A percentile compares a stretch with the other conserved stretches of the same genome.
Evolutionary conservation across 2,888 invertebrate genomes (phyloP).

Genomic region (Tachina fera): DNA sequence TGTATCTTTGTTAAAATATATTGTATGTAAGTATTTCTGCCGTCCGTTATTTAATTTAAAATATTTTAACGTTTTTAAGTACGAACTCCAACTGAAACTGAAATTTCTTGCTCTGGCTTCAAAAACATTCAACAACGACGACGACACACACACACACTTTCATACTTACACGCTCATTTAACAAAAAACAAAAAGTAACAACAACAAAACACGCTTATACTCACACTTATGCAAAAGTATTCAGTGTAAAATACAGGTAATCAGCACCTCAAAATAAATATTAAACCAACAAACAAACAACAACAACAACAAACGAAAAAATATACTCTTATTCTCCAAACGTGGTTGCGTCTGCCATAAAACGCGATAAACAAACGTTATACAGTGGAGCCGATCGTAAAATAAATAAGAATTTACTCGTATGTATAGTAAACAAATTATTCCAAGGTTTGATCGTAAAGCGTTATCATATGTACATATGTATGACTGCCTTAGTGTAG

Average conservation of each 20-base stretch:
- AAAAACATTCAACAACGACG: constrained; percentile 45
- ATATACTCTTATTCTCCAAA: constrained; percentile 50
- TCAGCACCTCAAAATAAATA: constrained; percentile 35
- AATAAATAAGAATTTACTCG: background rate
- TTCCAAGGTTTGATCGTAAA: too few species aligned
- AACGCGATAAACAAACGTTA: constrained; percentile 47
- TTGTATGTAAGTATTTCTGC: too few species aligned
- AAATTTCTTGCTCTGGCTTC: constrained; percentile 70
- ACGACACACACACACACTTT: background rate
- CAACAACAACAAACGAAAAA: background rate
- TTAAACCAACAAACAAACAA: background rate
- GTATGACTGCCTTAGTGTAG: too few species aligned
- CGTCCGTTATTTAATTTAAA: constrained; percentile 63
- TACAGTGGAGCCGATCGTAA: background rate
- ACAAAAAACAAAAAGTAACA: constrained; percentile 25
- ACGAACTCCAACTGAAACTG: constrained; percentile 71
- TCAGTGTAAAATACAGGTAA: constrained; percentile 29
- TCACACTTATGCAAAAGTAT: constrained; percentile 7
- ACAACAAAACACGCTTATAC: constrained; percentile 45
- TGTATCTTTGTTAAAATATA: background rate
- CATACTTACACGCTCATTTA: constrained; percentile 51
- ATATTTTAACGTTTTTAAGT: constrained; percentile 71
- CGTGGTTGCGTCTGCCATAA: constrained; percentile 62
- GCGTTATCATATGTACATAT: too few species aligned
- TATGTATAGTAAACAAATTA: too few species aligned